phyloP scores from a whole-genome alignment of 2,113 vertebrate species.

The Xenus cinereus region DNA sequence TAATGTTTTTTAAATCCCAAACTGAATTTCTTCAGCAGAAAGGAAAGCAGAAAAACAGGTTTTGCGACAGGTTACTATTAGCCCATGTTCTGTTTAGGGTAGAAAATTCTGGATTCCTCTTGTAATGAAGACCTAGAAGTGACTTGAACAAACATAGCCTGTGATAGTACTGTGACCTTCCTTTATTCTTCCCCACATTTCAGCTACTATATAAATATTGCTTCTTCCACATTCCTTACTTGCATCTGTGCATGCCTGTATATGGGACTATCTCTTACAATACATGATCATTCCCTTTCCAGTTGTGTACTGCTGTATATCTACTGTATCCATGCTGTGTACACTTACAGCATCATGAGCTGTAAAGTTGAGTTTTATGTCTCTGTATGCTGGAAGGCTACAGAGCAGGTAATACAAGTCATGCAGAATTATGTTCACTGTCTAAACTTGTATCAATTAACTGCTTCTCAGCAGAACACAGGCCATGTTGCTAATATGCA shows the following conservation, averaged over 20 bases:
- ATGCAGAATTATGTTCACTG: neutral
- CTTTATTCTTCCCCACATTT: neutral
- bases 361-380: neutral
- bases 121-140: neutral
- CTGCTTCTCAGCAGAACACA: neutral
- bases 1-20: neutral
- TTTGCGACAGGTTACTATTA: neutral
- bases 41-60: neutral
- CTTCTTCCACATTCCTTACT: neutral
- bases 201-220: neutral
- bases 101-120: neutral
- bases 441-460: neutral
- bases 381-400: neutral
- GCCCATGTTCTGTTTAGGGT: neutral
- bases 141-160: neutral
- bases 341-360: neutral
- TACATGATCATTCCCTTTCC: neutral
- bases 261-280: neutral
- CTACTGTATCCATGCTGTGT: neutral
- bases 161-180: slow-evolving; percentile 2
- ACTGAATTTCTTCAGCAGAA: neutral
- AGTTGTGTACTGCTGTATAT: neutral
- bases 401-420: slow-evolving; percentile 9
- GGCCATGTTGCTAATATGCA: neutral
- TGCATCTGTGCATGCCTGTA: neutral